phyloP scores from a whole-genome alignment of 2,113 vertebrate genomes.

The Pteronura brasiliensis region DNA sequence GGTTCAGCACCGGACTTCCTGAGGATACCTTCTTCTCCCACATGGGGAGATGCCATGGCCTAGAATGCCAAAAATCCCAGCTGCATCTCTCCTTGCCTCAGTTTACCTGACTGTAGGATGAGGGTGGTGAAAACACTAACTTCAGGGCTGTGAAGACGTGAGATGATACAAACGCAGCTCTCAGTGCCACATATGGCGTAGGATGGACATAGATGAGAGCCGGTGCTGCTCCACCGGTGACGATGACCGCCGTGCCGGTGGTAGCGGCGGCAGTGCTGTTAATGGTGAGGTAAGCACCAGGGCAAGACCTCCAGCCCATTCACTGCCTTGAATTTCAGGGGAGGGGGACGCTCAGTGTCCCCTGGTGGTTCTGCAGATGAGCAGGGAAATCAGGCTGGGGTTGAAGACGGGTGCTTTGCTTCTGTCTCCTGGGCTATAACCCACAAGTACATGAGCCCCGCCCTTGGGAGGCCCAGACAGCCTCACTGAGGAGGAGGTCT shows the following conservation, averaged over 20 bases:
- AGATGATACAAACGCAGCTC: fast-evolving
- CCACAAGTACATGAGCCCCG: background rate
- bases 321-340: background rate
- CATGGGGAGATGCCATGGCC: background rate
- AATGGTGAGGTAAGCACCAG: background rate
- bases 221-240: fast-evolving
- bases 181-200: fast-evolving
- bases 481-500: background rate
- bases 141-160: background rate
- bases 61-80: too few species aligned
- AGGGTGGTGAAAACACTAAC: background rate
- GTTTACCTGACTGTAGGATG: background rate
- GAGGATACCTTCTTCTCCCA: background rate
- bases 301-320: background rate
- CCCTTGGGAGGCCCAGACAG: background rate
- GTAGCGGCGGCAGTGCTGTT: too few species aligned
- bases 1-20: too few species aligned
- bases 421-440: fast-evolving
- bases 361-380: fast-evolving
- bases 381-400: background rate
- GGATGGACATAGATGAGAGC: fast-evolving
- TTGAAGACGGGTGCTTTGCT: fast-evolving
- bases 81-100: background rate
- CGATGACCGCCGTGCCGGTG: fast-evolving
- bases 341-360: background rate